Evolutionary conservation across 2,888 invertebrate genomes (phyloP).

Genomic region (Leucoma salicis): DNA sequence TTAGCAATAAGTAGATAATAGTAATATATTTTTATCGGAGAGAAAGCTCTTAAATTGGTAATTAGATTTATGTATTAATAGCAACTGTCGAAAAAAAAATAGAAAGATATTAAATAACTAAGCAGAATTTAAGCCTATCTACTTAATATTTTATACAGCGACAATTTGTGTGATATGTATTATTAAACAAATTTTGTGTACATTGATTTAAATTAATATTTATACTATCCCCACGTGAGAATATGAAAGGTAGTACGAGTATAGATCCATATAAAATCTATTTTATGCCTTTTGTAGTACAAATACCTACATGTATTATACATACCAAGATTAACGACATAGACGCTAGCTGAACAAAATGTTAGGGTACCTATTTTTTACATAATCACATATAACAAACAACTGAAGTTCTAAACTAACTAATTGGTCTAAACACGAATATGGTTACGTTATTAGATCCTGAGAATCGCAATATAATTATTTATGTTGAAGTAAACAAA

Average conservation of each 20-base stretch:
- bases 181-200: not conserved
- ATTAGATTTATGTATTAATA: slow-evolving; percentile 30
- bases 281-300: too few species aligned
- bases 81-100: slow-evolving; percentile 35
- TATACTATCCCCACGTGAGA: not conserved
- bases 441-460: too few species aligned
- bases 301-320: too few species aligned
- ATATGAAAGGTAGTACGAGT: too few species aligned
- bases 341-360: too few species aligned
- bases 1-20: slow-evolving; percentile 58
- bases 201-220: not conserved
- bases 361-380: too few species aligned
- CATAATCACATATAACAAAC: too few species aligned
- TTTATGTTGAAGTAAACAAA: not conserved
- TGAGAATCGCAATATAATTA: not conserved
- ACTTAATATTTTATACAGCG: slow-evolving; percentile 22
- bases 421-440: too few species aligned
- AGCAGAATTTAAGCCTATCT: not conserved
- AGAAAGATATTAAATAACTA: slow-evolving; percentile 34
- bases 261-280: too few species aligned
- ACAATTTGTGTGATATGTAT: not conserved
- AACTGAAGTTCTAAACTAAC: too few species aligned
- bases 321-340: too few species aligned
- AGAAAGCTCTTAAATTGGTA: slow-evolving; percentile 43
- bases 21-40: slow-evolving; percentile 44